phyloP scores from a whole-genome alignment of 1,140 invertebrate species.

The Aphelenchoides fujianensis region DNA sequence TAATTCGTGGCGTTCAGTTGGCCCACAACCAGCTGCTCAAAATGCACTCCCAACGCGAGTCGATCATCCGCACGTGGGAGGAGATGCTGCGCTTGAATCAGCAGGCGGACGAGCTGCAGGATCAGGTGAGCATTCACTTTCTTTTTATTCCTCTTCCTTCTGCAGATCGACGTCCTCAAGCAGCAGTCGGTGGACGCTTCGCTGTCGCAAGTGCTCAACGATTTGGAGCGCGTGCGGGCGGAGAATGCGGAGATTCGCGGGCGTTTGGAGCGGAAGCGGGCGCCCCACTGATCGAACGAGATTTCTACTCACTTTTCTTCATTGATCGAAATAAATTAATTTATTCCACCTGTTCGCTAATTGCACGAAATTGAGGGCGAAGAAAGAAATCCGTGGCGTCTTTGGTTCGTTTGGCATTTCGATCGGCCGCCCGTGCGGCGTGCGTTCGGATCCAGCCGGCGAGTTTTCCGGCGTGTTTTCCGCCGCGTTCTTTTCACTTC shows the following conservation, averaged over 20 bases:
- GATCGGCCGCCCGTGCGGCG: too few relatives aligned
- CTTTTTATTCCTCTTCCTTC: too few relatives aligned
- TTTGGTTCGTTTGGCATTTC: too few relatives aligned
- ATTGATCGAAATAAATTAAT: too few relatives aligned
- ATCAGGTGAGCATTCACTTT: neutral
- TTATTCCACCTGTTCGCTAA: too few relatives aligned
- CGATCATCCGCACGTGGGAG: neutral
- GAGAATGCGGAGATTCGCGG: neutral
- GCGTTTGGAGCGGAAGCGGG: neutral
- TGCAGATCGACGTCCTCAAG: neutral
- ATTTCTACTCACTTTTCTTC: too few relatives aligned
- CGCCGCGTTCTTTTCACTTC: too few relatives aligned
- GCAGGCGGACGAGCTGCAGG: constrained; percentile 10
- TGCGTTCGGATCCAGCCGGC: neutral
- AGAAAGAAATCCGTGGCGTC: too few relatives aligned
- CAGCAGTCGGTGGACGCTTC: neutral
- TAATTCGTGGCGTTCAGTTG: neutral
- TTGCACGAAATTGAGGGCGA: too few relatives aligned
- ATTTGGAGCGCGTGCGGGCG: neutral
- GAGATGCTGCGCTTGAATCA: neutral
- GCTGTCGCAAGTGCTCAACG: neutral
- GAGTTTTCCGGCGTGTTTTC: neutral
- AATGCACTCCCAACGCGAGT: constrained; percentile 2
- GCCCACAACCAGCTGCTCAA: neutral
- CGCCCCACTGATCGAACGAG: too few relatives aligned